phyloP scores from a whole-genome alignment of 2,113 vertebrate species.

The Benitochromis conjunctus region DNA sequence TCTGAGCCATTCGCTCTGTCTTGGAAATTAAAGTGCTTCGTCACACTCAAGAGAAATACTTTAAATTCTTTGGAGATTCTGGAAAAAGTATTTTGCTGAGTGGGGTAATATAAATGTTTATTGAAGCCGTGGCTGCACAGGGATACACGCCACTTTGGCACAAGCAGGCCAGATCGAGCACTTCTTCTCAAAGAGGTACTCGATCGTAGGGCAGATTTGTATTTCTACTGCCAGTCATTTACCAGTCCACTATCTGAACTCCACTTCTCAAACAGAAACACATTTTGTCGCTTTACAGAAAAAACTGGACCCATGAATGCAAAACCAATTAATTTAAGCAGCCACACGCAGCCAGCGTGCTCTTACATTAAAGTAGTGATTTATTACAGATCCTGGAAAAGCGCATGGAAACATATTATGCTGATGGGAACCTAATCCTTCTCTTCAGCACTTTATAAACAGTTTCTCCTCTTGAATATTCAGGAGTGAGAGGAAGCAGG shows the following conservation, averaged over 20 bases:
- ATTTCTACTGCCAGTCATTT: neutral
- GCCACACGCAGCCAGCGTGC: neutral
- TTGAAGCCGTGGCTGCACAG: conserved; percentile 10
- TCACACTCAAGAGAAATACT: conserved; percentile 52
- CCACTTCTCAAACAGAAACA: neutral
- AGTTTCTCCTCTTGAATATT: conserved; percentile 11
- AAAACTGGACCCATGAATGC: neutral
- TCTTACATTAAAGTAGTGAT: conserved; percentile 20
- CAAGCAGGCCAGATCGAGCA: neutral
- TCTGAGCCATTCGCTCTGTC: conserved; percentile 23
- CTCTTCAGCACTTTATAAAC: conserved; percentile 38
- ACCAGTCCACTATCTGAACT: neutral
- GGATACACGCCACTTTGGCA: neutral
- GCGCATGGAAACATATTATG: conserved; percentile 33
- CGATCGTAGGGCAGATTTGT: neutral
- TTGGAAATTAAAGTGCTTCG: conserved; percentile 45
- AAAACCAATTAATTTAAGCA: neutral
- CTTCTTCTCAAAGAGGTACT: neutral
- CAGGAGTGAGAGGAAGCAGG: conserved; percentile 2
- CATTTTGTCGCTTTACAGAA: neutral
- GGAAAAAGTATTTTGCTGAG: conserved; percentile 55
- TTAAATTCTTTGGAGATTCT: conserved; percentile 42
- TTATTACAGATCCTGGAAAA: conserved; percentile 8
- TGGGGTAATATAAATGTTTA: conserved; percentile 65
- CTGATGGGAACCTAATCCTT: conserved; percentile 23